Evolutionary conservation across 2,797 vertebrate genomes (phyloP).

Genomic region (Macroramphosus scolopax): DNA sequence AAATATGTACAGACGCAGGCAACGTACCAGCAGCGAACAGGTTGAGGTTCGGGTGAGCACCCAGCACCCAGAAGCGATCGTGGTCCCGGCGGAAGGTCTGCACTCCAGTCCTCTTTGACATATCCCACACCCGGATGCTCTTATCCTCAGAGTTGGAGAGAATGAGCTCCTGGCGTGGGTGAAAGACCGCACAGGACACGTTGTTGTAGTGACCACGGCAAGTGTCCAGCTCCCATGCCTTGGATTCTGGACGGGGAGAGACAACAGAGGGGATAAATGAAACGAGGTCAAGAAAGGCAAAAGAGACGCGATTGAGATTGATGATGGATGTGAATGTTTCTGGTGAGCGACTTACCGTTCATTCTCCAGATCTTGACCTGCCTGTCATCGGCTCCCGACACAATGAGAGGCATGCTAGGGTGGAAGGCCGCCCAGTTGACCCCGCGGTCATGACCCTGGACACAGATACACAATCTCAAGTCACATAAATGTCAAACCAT

Average conservation of each 20-base stretch:
- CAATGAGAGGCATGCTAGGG: conserved; percentile 95
- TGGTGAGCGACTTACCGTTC: conserved; percentile 75
- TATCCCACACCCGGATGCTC: conserved; percentile 97
- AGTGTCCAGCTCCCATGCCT: conserved; percentile 97
- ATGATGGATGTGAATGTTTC: not conserved
- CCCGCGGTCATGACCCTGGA: conserved; percentile 91
- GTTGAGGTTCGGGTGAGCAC: conserved; percentile 96
- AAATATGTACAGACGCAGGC: not conserved
- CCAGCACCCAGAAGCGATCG: conserved; percentile 96
- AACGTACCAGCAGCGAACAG: conserved; percentile 91
- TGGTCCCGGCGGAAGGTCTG: conserved; percentile 97
- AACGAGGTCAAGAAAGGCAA: no score
- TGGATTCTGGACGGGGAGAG: conserved; percentile 80
- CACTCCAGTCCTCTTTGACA: conserved; percentile 96
- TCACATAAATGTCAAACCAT: no score
- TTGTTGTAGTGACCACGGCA: conserved; percentile 99
- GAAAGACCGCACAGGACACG: conserved; percentile 94
- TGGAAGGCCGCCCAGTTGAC: conserved; percentile 99
- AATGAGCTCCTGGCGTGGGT: conserved; percentile 95
- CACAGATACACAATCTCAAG: conserved; percentile 6
- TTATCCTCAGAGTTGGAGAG: conserved; percentile 98
- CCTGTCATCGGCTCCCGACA: conserved; percentile 93
- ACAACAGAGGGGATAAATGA: not conserved
- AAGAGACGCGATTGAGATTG: no score
- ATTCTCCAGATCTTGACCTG: conserved; percentile 99